phyloP scores from a whole-genome alignment of 1,140 invertebrate species.

The Neelides sp. region DNA sequence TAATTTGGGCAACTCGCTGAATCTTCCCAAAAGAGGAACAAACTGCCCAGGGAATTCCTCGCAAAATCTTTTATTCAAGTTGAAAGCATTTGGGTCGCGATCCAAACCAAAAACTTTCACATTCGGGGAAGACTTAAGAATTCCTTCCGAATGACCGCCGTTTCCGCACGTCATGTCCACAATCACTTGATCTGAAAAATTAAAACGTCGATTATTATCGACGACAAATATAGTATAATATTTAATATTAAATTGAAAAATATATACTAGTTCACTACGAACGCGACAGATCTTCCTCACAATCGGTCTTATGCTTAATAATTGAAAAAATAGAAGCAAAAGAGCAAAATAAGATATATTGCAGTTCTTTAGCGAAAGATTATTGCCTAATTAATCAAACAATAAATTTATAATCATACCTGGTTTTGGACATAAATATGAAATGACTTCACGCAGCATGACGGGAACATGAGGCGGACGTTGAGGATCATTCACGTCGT shows the following conservation, averaged over 20 bases:
- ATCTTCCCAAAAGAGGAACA: constrained; percentile 64
- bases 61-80: constrained; percentile 50
- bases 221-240: not conserved
- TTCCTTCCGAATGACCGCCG: constrained; percentile 65
- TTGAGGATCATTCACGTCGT: too few relatives aligned
- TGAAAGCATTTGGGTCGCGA: constrained; percentile 65
- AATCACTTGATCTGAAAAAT: constrained; percentile 35
- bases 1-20: constrained; percentile 68
- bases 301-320: too few relatives aligned
- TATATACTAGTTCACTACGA: too few relatives aligned
- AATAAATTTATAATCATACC: too few relatives aligned
- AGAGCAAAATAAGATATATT: too few relatives aligned
- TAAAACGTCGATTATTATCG: constrained; percentile 14
- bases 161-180: constrained; percentile 90
- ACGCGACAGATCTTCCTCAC: too few relatives aligned
- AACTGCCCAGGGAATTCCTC: constrained; percentile 54
- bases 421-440: constrained; percentile 49
- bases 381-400: too few relatives aligned
- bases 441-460: constrained; percentile 53
- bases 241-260: not conserved
- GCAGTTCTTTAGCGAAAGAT: too few relatives aligned
- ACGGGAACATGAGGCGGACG: constrained; percentile 55
- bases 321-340: too few relatives aligned
- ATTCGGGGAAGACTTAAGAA: constrained; percentile 44
- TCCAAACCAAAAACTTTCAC: constrained; percentile 67